phyloP scores from a whole-genome alignment of 2,888 invertebrate genomes.

The Allolobophora icterica region DNA sequence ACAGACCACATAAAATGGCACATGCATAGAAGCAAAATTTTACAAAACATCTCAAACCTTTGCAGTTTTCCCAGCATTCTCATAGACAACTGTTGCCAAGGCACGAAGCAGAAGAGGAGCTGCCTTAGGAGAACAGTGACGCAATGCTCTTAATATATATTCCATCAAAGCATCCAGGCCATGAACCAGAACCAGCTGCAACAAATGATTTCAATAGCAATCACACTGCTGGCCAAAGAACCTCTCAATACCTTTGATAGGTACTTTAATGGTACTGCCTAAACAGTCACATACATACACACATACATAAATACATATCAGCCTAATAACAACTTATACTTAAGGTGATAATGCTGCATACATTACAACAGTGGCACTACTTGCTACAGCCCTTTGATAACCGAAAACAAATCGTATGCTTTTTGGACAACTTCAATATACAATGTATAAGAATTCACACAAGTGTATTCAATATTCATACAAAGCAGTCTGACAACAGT shows the following conservation, averaged over 20 bases:
- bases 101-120: constrained; percentile 54
- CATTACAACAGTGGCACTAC: no score
- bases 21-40: constrained; percentile 5
- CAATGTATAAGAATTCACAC: no score
- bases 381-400: no score
- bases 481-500: no score
- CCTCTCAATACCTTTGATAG: neutral
- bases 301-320: neutral
- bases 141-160: constrained; percentile 54
- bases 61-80: constrained; percentile 52
- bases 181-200: constrained; percentile 39
- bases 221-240: neutral
- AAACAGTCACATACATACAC: neutral
- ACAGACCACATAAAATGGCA: neutral
- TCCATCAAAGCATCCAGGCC: constrained; percentile 50
- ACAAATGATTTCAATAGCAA: neutral
- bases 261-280: no score
- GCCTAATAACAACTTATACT: neutral
- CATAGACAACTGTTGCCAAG: constrained; percentile 56
- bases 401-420: no score
- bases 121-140: constrained; percentile 54
- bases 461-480: no score
- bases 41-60: constrained; percentile 34
- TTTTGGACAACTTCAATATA: no score
- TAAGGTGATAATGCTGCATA: no score